phyloP scores from a whole-genome alignment of 2,113 vertebrate species.

The Scytalopus superciliaris region DNA sequence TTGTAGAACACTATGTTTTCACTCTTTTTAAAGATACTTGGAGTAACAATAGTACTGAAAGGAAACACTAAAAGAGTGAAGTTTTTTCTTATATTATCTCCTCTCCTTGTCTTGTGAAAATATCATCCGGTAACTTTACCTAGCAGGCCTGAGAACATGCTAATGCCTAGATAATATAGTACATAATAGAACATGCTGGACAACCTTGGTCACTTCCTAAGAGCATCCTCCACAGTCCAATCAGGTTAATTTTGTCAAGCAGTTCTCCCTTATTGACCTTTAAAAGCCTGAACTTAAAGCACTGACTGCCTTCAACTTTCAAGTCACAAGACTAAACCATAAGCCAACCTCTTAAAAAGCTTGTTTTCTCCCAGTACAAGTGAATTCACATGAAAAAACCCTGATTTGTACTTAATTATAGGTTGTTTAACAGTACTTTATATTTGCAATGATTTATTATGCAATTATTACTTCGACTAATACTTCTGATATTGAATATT shows the following conservation, averaged over 20 bases:
- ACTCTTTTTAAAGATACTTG: background rate
- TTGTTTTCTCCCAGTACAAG: background rate
- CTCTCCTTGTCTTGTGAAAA: background rate
- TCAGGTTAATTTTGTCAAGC: background rate
- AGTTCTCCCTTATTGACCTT: background rate
- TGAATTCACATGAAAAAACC: background rate
- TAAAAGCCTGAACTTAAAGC: background rate
- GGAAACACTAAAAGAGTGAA: background rate
- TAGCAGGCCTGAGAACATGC: background rate
- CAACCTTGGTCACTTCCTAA: background rate
- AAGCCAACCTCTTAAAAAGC: background rate
- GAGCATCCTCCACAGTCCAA: background rate
- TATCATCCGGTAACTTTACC: background rate
- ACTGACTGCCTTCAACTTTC: background rate
- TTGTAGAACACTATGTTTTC: background rate
- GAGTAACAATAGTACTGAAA: background rate
- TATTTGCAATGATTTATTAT: background rate
- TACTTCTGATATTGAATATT: background rate
- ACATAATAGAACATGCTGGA: background rate
- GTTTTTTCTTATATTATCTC: background rate
- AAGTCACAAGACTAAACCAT: background rate
- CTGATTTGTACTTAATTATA: background rate
- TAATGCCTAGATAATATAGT: background rate
- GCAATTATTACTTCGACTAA: background rate
- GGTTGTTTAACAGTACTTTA: background rate